These are phyloP conservation scores for Tigriopus californicus DNA, from an alignment of 2,888 invertebrate genomes.

Conservation along the genomic window DNA sequence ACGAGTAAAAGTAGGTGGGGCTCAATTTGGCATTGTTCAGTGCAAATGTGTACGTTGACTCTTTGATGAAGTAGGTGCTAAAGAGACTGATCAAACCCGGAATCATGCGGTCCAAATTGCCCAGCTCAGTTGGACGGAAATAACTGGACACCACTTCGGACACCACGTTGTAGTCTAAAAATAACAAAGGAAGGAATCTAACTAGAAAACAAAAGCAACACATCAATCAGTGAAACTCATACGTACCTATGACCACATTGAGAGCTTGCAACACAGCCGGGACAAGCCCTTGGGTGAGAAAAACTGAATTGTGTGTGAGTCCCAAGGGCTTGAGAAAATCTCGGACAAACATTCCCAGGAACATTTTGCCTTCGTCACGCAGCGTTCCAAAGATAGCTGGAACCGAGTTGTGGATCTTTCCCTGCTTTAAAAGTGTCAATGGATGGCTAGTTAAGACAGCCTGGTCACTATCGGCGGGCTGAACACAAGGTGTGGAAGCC, in stretches of 20 bases:
- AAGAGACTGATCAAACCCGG: slow-evolving; percentile 9
- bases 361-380: slow-evolving; percentile 2
- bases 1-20: slow-evolving; percentile 3
- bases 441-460: not conserved
- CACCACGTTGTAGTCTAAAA: too few relatives aligned
- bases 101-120: slow-evolving; percentile 7
- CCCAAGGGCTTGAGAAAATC: not conserved
- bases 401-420: not conserved
- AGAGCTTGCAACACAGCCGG: not conserved
- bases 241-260: not conserved
- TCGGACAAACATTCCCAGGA: not conserved
- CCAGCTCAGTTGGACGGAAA: slow-evolving; percentile 1
- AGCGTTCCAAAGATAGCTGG: slow-evolving; percentile 4
- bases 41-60: not conserved
- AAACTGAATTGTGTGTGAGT: not conserved
- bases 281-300: not conserved
- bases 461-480: not conserved
- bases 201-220: too few relatives aligned
- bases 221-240: too few relatives aligned
- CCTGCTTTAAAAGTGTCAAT: not conserved
- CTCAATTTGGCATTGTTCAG: not conserved
- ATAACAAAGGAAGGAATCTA: too few relatives aligned
- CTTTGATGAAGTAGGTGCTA: slow-evolving; percentile 8
- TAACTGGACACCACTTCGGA: not conserved
- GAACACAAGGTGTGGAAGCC: slow-evolving; percentile 7